Evolutionary conservation across 2,113 vertebrate genomes (phyloP), one percentile per base, ranked within the genome.

Genomic region (Anarrhichthys ocellatus): DNA sequence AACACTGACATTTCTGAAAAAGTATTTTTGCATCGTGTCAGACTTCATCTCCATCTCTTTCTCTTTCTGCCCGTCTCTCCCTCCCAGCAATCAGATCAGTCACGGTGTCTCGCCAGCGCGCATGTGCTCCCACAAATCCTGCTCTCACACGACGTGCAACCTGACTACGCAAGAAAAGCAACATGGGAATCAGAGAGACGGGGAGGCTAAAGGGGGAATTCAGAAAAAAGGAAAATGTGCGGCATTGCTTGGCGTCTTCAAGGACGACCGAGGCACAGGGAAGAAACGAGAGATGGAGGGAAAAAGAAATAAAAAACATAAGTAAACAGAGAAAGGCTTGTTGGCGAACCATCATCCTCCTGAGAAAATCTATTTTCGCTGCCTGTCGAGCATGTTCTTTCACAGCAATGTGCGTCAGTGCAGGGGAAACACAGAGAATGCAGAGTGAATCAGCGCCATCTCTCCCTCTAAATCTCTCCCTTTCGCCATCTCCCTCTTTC

Each of bases 361-460:
- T 32, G 87, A 85, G 92, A 92, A 62, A 38, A 79, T 91, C 82
- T 88, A 86, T 89, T 91, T 88, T 78, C 32, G 36, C 81, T 73
- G 78, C 76, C 76, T 88, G 89, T 89, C 85, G 86, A 89, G 80
- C 73, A 44, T 87, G 91, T 84, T 87, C 78, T 83, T 84, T 87
- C 80, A 79, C 78, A 87, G 75, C 22, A 20, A 80, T 46, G 84
- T 66, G 64, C 52, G 40, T 83, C 76, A 72, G 80, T 72, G 69
- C 76, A 75, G 71, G 48, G 78, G 50, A 65, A 80, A 82, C 74
- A 76, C 74, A 73, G 81, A 48, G 61, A 73, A 81, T 68, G 78
- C 78, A 61, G 24, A 66, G 76, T 88, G 90, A 92, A 86, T 91
- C 89, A 74, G 91, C 76, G 36, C 78, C 88, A 87, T 84, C 81